Percentiles rank a stretch among this genome's conserved stretches.
These are phyloP conservation scores for Neogobius melanostomus DNA, from an alignment of 2,113 vertebrate species.

Conservation along the genomic window DNA sequence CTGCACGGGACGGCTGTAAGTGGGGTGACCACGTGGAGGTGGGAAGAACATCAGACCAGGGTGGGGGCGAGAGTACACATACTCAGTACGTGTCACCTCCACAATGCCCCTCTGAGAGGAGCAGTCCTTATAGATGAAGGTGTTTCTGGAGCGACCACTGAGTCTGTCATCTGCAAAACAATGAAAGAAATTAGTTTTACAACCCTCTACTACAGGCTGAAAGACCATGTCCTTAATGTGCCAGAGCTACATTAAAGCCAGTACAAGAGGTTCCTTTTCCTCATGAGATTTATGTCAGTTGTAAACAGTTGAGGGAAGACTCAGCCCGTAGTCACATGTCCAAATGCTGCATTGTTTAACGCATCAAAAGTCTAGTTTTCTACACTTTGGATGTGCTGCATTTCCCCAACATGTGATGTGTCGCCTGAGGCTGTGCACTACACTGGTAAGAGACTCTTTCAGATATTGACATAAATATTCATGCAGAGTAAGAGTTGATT, in stretches of 20 bases:
- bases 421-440: neutral
- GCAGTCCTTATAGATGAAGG: conserved; percentile 83
- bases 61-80: conserved; percentile 78
- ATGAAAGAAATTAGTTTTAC: neutral
- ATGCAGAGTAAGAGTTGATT: conserved; percentile 50
- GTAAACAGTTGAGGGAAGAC: neutral
- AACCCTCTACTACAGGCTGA: no score
- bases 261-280: neutral
- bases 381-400: neutral
- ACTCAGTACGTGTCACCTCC: conserved; percentile 84
- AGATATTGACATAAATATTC: neutral
- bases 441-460: neutral
- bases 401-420: neutral
- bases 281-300: neutral
- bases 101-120: conserved; percentile 80
- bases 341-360: neutral
- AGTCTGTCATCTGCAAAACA: conserved; percentile 78
- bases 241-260: neutral
- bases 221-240: no score
- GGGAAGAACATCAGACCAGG: conserved; percentile 80
- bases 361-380: neutral
- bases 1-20: conserved; percentile 87
- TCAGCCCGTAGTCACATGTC: neutral
- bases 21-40: conserved; percentile 87
- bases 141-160: conserved; percentile 72